Conservation (phyloP, 2,113 vertebrate species). For the Myotis davidii region DNA sequence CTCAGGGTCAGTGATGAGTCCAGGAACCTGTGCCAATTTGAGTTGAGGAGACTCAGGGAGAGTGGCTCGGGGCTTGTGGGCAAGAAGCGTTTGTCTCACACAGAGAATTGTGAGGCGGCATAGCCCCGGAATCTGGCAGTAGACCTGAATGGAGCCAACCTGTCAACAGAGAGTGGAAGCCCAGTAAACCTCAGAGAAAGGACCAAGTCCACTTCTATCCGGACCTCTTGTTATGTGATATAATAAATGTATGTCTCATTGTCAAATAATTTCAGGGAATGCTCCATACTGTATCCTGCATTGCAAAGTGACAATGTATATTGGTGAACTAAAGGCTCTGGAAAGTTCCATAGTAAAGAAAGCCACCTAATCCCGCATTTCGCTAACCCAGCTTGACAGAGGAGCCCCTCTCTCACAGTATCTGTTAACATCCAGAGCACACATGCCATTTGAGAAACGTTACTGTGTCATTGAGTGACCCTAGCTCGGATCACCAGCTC, state of each 20-base stretch:
- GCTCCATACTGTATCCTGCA: not conserved
- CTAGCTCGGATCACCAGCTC: not conserved
- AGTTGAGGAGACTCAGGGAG: not conserved
- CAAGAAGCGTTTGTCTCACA: not conserved
- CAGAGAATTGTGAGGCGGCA: not conserved
- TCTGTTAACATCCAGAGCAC: not conserved
- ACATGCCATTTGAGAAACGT: not conserved
- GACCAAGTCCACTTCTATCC: not conserved
- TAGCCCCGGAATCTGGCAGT: not conserved
- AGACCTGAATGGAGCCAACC: not conserved
- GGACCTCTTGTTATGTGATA: not conserved
- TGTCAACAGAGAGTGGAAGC: not conserved
- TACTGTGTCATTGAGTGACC: not conserved
- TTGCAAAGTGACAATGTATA: not conserved
- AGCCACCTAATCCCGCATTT: not conserved
- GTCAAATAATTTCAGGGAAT: not conserved
- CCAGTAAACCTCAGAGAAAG: not conserved
- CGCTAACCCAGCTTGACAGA: not conserved
- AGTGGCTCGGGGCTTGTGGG: not conserved
- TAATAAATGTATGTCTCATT: not conserved
- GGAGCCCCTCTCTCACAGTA: not conserved
- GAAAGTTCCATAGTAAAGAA: not conserved
- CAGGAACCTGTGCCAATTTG: not conserved
- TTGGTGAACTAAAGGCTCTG: not conserved
- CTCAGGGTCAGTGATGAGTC: not conserved